Evolutionary conservation across 2,113 vertebrate species (phyloP).

Genomic region (Capreolus pygargus): DNA sequence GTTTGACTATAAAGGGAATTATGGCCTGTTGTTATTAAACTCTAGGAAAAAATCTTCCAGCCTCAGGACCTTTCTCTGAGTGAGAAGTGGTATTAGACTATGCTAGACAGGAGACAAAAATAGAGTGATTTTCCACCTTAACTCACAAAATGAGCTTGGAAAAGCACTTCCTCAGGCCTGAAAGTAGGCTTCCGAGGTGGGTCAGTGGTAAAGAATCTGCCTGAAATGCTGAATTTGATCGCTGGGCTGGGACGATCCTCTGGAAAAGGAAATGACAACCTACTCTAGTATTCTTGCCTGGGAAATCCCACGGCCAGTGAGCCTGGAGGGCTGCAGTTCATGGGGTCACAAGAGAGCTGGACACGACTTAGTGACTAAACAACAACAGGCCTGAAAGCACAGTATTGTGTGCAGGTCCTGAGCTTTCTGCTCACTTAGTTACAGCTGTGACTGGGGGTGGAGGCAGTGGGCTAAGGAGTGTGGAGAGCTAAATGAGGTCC

Average conservation of each 20-base stretch:
- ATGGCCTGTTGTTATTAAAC: neutral
- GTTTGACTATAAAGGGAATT: neutral
- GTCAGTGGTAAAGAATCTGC: neutral
- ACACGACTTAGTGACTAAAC: neutral
- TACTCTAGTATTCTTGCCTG: neutral
- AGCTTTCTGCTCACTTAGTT: neutral
- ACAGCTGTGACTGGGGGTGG: neutral
- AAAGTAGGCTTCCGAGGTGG: neutral
- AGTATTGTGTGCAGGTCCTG: rapidly evolving
- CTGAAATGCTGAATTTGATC: neutral
- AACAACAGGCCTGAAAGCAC: neutral
- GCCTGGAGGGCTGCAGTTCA: neutral
- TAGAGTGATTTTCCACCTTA: neutral
- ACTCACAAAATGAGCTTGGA: neutral
- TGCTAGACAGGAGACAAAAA: neutral
- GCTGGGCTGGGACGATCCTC: neutral
- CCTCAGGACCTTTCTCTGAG: neutral
- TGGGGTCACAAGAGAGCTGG: neutral
- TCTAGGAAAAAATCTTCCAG: neutral
- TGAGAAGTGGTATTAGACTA: neutral
- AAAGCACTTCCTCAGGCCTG: neutral
- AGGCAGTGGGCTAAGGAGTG: neutral
- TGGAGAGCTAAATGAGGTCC: neutral
- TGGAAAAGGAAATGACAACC: neutral
- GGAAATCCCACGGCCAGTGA: neutral